Percentiles rank a stretch among this genome's conserved stretches.
These are phyloP conservation scores for Mimas tiliae DNA, from an alignment of 2,888 invertebrate genomes.

Conservation along the genomic window DNA sequence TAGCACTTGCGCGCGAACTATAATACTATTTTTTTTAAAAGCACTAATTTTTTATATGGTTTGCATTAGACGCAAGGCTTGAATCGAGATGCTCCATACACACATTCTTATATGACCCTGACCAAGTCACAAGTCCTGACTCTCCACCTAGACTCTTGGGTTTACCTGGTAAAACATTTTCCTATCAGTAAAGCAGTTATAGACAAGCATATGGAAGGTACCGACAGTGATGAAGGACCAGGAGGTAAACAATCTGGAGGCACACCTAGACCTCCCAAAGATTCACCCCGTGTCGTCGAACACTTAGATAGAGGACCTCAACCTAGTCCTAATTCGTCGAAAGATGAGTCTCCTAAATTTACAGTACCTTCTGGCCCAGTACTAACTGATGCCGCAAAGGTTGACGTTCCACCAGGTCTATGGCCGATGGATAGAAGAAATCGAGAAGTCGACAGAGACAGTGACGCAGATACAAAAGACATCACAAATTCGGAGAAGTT, in stretches of 20 bases:
- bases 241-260: background rate
- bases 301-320: constrained; percentile 20
- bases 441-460: background rate
- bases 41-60: background rate
- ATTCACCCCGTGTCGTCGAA: background rate
- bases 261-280: background rate
- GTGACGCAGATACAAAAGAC: background rate
- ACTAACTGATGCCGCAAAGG: background rate
- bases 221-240: constrained; percentile 7
- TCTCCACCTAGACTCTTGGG: constrained; percentile 62
- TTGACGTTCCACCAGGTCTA: constrained; percentile 8
- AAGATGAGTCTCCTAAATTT: constrained; percentile 30
- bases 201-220: constrained; percentile 43
- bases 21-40: background rate
- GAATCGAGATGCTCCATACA: constrained; percentile 53
- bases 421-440: constrained; percentile 29
- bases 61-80: constrained; percentile 63
- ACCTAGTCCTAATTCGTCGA: background rate
- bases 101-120: constrained; percentile 58
- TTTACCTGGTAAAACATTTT: constrained; percentile 62
- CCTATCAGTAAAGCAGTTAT: constrained; percentile 57
- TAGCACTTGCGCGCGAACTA: too few species aligned
- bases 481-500: background rate
- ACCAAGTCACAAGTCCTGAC: constrained; percentile 65
- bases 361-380: constrained; percentile 26